phyloP scores from a whole-genome alignment of 2,888 invertebrate species.

The Aleiodes alternator region DNA sequence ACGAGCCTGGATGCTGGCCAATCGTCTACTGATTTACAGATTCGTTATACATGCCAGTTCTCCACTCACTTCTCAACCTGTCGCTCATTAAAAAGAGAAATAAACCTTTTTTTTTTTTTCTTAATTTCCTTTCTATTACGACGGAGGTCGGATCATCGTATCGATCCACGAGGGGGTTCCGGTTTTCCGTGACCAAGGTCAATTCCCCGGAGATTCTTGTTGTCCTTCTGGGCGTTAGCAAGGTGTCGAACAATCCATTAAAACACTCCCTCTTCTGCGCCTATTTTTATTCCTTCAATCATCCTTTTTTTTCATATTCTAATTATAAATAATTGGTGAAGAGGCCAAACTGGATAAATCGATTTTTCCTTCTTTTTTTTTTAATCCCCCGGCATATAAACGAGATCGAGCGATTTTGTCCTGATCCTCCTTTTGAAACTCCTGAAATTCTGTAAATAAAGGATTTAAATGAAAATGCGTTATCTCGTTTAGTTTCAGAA shows the following conservation, averaged over 20 bases:
- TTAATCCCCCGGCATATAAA: too few species aligned
- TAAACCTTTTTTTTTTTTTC: constrained; percentile 3
- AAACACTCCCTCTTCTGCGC: not conserved
- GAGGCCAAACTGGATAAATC: too few species aligned
- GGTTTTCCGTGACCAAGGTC: constrained; percentile 32
- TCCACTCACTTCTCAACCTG: constrained; percentile 34
- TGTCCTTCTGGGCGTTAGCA: constrained; percentile 5
- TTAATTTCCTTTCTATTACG: constrained; percentile 22
- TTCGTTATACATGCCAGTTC: constrained; percentile 19
- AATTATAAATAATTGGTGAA: too few species aligned
- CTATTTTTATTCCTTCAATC: too few species aligned
- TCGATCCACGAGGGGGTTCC: constrained; percentile 17
- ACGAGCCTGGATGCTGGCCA: constrained; percentile 47
- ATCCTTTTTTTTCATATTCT: too few species aligned
- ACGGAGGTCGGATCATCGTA: constrained; percentile 27
- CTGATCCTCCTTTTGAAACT: too few species aligned
- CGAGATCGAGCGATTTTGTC: too few species aligned
- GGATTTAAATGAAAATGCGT: too few species aligned
- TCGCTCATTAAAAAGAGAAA: constrained; percentile 14
- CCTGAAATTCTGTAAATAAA: too few species aligned
- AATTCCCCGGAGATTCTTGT: constrained; percentile 10
- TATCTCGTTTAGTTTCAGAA: too few species aligned
- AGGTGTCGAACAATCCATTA: constrained; percentile 10
- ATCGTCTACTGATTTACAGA: constrained; percentile 41
- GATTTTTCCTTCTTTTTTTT: too few species aligned